phyloP scores from a whole-genome alignment of 2,888 invertebrate genomes.

The Galerucella pusilla region DNA sequence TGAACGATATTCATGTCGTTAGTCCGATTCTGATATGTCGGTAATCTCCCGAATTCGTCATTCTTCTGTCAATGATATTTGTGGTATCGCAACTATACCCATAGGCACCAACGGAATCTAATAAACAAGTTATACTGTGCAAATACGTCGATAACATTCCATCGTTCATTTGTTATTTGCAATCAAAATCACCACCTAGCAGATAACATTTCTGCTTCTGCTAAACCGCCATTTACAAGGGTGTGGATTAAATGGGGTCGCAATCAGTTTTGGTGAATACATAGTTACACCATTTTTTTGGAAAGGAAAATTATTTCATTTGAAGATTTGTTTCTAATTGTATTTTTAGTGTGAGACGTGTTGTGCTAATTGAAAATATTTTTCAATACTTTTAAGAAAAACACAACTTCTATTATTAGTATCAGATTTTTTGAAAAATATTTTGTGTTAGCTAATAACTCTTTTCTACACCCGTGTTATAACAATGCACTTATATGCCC shows the following conservation, averaged over 20 bases:
- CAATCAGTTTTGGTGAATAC: not conserved
- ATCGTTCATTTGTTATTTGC: conserved; percentile 17
- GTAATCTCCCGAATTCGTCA: not conserved
- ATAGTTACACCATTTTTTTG: too few species aligned
- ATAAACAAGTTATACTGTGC: not conserved
- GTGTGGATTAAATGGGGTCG: not conserved
- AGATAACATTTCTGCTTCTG: not conserved
- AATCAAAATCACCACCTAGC: not conserved
- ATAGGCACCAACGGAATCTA: conserved; percentile 4
- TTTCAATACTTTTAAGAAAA: too few species aligned
- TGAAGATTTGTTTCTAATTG: too few species aligned
- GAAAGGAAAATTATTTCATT: too few species aligned
- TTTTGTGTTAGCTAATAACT: too few species aligned
- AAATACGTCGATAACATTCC: conserved; percentile 17
- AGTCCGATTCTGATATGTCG: conserved; percentile 1
- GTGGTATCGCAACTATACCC: not conserved
- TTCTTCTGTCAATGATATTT: not conserved
- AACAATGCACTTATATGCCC: too few species aligned
- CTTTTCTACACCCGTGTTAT: too few species aligned
- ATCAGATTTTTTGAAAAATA: too few species aligned
- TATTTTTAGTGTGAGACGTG: too few species aligned
- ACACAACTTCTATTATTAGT: too few species aligned
- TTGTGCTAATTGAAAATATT: too few species aligned
- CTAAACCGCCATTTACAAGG: not conserved
- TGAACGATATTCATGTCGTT: not conserved